Evolutionary conservation across 2,888 invertebrate genomes (phyloP).

Genomic region (Apotomis capreana): DNA sequence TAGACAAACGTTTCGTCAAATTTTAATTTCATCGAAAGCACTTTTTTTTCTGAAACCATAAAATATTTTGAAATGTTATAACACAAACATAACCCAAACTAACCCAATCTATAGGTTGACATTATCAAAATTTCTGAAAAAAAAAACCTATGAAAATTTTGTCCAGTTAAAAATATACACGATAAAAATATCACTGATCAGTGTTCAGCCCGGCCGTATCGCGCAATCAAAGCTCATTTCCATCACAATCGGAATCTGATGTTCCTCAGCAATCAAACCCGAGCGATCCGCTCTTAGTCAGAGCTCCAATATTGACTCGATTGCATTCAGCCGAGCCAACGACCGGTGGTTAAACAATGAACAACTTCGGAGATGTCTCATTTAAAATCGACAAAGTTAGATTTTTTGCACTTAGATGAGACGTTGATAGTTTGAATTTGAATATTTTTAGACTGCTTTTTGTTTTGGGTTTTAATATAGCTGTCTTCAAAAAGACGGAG

Average conservation of each 20-base stretch:
- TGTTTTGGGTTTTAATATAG: background rate
- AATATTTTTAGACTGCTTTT: background rate
- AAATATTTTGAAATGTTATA: too few species aligned
- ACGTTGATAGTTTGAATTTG: background rate
- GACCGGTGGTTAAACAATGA: conserved; percentile 27
- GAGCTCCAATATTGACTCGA: conserved; percentile 22
- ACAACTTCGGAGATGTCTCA: conserved; percentile 4
- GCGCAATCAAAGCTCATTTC: conserved; percentile 17
- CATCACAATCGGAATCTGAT: conserved; percentile 27
- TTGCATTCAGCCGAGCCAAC: conserved; percentile 26
- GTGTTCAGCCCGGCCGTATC: background rate
- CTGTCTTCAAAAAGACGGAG: background rate
- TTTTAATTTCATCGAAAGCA: too few species aligned
- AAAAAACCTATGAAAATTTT: too few species aligned
- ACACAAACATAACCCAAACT: too few species aligned
- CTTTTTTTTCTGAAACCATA: too few species aligned
- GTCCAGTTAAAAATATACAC: background rate
- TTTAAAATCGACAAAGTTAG: background rate
- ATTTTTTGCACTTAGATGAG: background rate
- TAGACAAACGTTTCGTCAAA: too few species aligned
- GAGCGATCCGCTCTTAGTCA: conserved; percentile 9
- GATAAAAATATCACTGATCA: conserved; percentile 2
- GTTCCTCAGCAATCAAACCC: conserved; percentile 27
- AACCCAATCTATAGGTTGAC: too few species aligned
- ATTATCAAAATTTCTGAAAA: too few species aligned